Evolutionary conservation across 2,888 invertebrate species (phyloP).

Genomic region (Stenotaenia linearis): DNA sequence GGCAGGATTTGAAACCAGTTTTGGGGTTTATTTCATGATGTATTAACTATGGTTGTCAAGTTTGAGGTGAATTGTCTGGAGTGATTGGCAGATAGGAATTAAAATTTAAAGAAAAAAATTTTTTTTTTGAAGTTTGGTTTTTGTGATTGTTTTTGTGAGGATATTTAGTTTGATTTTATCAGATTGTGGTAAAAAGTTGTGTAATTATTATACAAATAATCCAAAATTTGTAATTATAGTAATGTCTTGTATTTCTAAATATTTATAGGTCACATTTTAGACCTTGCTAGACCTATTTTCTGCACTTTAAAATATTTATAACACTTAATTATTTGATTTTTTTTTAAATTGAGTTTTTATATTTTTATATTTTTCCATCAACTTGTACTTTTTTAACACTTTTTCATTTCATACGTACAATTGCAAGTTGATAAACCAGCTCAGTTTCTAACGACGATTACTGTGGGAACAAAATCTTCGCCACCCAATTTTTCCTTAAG

Average conservation of each 20-base stretch:
- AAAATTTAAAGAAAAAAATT: too few species aligned
- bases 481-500: constrained; percentile 11
- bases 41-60: background rate
- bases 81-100: background rate
- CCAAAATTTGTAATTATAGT: background rate
- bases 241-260: too few species aligned
- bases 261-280: too few species aligned
- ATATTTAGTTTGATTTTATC: too few species aligned
- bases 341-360: background rate
- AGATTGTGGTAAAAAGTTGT: too few species aligned
- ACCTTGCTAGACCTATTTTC: too few species aligned
- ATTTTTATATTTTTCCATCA: too few species aligned
- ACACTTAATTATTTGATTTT: background rate
- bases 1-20: background rate
- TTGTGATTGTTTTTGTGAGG: too few species aligned
- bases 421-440: background rate
- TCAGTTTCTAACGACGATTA: background rate
- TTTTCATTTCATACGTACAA: background rate
- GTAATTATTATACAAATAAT: background rate
- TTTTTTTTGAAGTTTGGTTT: too few species aligned
- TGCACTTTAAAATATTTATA: too few species aligned
- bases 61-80: background rate
- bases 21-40: background rate
- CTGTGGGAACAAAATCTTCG: background rate
- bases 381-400: too few species aligned